Evolutionary conservation across 2,888 invertebrate species (phyloP), one percentile per base, ranked within the genome.

Genomic region (Ecdyonurus torrentis): DNA sequence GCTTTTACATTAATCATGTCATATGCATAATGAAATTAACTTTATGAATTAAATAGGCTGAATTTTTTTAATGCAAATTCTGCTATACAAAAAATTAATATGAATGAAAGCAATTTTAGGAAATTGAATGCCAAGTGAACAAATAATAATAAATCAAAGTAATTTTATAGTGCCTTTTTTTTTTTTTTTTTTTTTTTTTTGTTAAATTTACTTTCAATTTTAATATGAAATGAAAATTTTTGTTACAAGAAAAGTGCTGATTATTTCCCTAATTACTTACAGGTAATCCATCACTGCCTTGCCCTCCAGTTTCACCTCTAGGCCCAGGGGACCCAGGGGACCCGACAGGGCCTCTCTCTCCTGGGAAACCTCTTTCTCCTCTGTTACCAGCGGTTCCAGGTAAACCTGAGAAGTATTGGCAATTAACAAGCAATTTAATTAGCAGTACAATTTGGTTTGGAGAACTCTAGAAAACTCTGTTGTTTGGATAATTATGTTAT

Each of bases 281-380:
- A 65, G 83, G 79, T 64, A 80, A 79, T 64, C 87, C 87, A 73
- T 87, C 87, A 59, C 77, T 69, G 63, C 87, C 88, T 73, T 84
- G 84, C 22, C 79, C 70, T 22, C 87, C 87, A 37, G 79, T 70
- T 68, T 83, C 82, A 63, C 87, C 87, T 68, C 84, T 80, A 25
- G 79, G 76, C 59, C 88, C 88, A 1, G 79, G 71, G 1, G 77
- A 67, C n/a, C 88, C 88, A 23, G 84, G 79, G 63, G 79, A 78
- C 1, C 90, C 90, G 18, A 82, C 76, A 0, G 81, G 76, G 1
- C 89, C 90, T 66, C 88, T 77, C 70, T 88, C 88, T 2, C 89
- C 89, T 2, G 87, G 84, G 71, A 85, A 86, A 2, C 89, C 89
- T 71, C 81, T 71, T 70, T 82, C 81, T 58, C 85, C 85, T 68